Evolutionary conservation across 35 echinoderm and acorn worm genomes (phyloP), one percentile per base, ranked within the genome.

Genomic region (Apostichopus californicus): DNA sequence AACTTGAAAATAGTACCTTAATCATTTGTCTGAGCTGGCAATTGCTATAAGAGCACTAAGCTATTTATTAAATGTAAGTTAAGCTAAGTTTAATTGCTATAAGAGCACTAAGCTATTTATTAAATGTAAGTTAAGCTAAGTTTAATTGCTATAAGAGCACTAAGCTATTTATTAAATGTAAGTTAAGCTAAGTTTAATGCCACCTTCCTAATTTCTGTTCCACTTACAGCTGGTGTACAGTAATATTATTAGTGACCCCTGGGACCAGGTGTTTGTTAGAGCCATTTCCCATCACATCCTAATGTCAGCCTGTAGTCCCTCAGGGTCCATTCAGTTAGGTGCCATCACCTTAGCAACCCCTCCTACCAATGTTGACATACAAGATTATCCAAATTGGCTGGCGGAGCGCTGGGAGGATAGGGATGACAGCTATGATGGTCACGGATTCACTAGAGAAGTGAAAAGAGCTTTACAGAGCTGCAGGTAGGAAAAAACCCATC

Each of bases 331-430:
- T 34, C 63, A 80, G 64, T 81, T 98, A 65, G 96, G 96, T 57
- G 59, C 60, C 8, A 79, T 94, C 13, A 92, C 92, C 79, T 34
- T 98, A 59, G 84, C 90, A 12, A 98, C 94, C 57, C 96, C 96
- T 54, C 96, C 96, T 17, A 94, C 96, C 58, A 98, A 98, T 89
- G 96, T 98, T 52, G 96, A 98, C 77, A 73, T 93, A 7, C 21
- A 54, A 55, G 94, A 96, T 20, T 98, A 94, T 93, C 80, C 92
- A 52, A 84, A 83, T 22, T 96, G 94, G 96, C 34, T 95, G 59
- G 78, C 81, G 46, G 96, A 98, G 18, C 95, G 95, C 54, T 93
- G 93, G 94, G 66, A 54, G 56, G 94, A 98, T 10, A 65, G 75
- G 12, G 78, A 70, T 6, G 91, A 73, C 14, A 94, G 94, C 34